Conservation (phyloP, 2,113 vertebrate species). For the Sphaerodactylus townsendi region DNA sequence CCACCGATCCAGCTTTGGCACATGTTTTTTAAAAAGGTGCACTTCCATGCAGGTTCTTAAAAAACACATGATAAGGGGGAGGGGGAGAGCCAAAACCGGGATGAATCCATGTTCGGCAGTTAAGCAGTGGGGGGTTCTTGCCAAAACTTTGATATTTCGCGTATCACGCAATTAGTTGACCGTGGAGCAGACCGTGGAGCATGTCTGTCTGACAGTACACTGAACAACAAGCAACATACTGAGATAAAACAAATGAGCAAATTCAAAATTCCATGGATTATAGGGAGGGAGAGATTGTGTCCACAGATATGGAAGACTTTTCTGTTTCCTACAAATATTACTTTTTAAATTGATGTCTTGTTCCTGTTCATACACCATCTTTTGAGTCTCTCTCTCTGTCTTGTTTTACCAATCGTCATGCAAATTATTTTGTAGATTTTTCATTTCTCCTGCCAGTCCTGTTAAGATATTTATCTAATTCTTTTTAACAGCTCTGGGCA, state of each 20-base stretch:
- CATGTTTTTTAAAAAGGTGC: too few relatives aligned
- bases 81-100: too few relatives aligned
- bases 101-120: too few relatives aligned
- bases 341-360: neutral
- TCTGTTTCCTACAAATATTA: neutral
- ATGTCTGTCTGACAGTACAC: too few relatives aligned
- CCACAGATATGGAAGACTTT: neutral
- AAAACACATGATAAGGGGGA: too few relatives aligned
- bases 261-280: neutral
- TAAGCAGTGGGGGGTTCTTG: too few relatives aligned
- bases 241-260: constrained; percentile 8
- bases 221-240: neutral
- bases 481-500: neutral
- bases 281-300: neutral
- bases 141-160: too few relatives aligned
- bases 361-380: neutral
- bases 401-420: neutral
- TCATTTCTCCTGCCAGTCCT: neutral
- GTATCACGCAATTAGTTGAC: too few relatives aligned
- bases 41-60: too few relatives aligned
- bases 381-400: neutral
- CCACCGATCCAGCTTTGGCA: too few relatives aligned
- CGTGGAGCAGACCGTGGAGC: too few relatives aligned
- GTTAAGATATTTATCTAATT: neutral
- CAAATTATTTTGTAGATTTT: neutral